These are phyloP conservation scores for Atherinosoma microstoma DNA, from an alignment of 2,797 vertebrate species.

Conservation along the genomic window DNA sequence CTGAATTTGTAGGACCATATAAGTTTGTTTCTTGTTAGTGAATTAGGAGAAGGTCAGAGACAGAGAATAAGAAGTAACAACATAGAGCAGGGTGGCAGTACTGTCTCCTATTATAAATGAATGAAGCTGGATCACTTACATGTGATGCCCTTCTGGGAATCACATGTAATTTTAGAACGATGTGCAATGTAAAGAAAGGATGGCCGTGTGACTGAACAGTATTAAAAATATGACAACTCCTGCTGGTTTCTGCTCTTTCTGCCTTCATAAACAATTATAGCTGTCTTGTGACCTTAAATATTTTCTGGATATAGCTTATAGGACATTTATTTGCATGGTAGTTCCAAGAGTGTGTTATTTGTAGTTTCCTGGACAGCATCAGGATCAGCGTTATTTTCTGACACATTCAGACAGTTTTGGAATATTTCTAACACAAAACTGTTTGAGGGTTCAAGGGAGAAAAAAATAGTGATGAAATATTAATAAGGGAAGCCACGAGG, in stretches of 20 bases:
- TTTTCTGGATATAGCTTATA: not conserved
- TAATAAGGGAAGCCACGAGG: slow-evolving; percentile 75
- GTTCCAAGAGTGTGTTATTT: not conserved
- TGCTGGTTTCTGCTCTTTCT: not conserved
- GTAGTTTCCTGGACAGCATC: not conserved
- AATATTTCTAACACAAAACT: slow-evolving; percentile 11
- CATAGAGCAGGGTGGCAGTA: slow-evolving; percentile 26
- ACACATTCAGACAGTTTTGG: not conserved
- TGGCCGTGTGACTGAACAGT: not conserved
- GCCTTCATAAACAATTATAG: not conserved
- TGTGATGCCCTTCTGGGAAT: slow-evolving; percentile 65
- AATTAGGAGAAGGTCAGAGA: slow-evolving; percentile 48
- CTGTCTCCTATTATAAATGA: slow-evolving; percentile 74
- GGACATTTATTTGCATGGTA: not conserved
- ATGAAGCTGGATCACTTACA: slow-evolving; percentile 77
- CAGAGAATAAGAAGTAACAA: slow-evolving; percentile 15
- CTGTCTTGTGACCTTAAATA: not conserved
- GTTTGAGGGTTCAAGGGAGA: slow-evolving; percentile 44
- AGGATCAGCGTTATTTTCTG: not conserved
- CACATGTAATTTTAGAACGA: slow-evolving; percentile 63
- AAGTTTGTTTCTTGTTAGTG: slow-evolving; percentile 22
- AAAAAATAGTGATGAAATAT: slow-evolving; percentile 76
- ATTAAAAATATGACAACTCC: slow-evolving; percentile 3
- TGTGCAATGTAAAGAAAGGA: slow-evolving; percentile 27
- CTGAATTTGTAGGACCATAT: not conserved